Evolutionary conservation across 2,888 invertebrate genomes (phyloP).

Genomic region (Drosophila neoperkinsi): DNA sequence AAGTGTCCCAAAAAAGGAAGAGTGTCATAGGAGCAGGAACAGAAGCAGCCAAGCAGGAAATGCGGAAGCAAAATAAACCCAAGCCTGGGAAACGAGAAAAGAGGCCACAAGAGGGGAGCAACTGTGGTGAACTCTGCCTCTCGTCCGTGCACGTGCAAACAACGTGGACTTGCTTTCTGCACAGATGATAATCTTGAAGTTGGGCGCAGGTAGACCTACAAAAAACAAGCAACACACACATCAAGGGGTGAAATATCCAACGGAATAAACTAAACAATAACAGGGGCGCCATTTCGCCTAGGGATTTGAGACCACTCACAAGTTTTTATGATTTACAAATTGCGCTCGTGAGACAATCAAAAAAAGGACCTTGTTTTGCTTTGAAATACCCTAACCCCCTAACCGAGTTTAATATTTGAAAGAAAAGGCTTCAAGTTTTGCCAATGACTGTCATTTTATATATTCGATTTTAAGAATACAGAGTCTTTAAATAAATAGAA

Average conservation of each 20-base stretch:
- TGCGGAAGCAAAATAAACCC: slow-evolving; percentile 31
- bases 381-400: slow-evolving; percentile 15
- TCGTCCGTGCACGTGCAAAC: slow-evolving; percentile 54
- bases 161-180: slow-evolving; percentile 4
- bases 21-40: background rate
- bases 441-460: background rate
- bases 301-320: slow-evolving; percentile 30
- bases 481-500: no score
- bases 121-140: slow-evolving; percentile 30
- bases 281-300: slow-evolving; percentile 43
- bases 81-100: background rate
- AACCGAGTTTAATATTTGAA: background rate
- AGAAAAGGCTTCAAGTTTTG: background rate
- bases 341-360: slow-evolving; percentile 10
- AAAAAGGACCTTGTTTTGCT: background rate
- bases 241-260: slow-evolving; percentile 32
- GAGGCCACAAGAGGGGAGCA: slow-evolving; percentile 41
- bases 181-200: slow-evolving; percentile 42
- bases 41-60: slow-evolving; percentile 33
- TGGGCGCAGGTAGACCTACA: slow-evolving; percentile 38
- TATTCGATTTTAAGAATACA: background rate
- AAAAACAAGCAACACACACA: slow-evolving; percentile 15
- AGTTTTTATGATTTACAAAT: slow-evolving; percentile 56
- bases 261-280: slow-evolving; percentile 10
- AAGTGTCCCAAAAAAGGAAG: slow-evolving; percentile 40